Percentiles rank a stretch among this genome's conserved stretches.
Evolutionary conservation across 2,888 invertebrate genomes (phyloP).

Genomic region (Volucella zonaria): DNA sequence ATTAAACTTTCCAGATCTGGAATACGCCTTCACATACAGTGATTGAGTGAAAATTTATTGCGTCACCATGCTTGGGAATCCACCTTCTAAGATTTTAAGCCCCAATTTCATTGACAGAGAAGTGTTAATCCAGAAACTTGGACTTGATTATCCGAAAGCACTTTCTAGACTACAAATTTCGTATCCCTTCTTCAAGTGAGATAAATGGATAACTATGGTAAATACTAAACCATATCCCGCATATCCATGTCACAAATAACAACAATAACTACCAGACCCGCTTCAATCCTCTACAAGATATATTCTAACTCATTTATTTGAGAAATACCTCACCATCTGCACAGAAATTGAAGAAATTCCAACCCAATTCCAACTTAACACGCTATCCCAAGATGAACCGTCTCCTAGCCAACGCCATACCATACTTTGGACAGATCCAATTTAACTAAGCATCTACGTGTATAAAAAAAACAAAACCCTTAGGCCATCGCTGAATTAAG

Average conservation of each 20-base stretch:
- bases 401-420: not conserved
- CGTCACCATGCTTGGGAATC: too few species aligned
- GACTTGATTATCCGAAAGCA: too few species aligned
- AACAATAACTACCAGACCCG: constrained; percentile 1
- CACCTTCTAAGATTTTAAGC: too few species aligned
- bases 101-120: too few species aligned
- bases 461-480: constrained; percentile 57
- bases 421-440: constrained; percentile 15
- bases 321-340: constrained; percentile 34
- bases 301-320: constrained; percentile 8
- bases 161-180: too few species aligned
- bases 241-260: not conserved
- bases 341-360: constrained; percentile 51
- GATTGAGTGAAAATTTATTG: too few species aligned
- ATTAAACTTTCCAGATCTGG: too few species aligned
- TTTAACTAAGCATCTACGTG: constrained; percentile 41
- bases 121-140: too few species aligned
- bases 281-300: not conserved
- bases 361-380: constrained; percentile 61
- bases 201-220: too few species aligned
- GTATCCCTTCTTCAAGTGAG: too few species aligned
- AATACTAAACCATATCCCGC: too few species aligned
- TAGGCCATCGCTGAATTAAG: constrained; percentile 34
- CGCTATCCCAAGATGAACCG: constrained; percentile 45
- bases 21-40: too few species aligned